Evolutionary conservation across 2,888 invertebrate species (phyloP), one percentile per base, ranked within the genome.

Genomic region (Tinea pellionella): DNA sequence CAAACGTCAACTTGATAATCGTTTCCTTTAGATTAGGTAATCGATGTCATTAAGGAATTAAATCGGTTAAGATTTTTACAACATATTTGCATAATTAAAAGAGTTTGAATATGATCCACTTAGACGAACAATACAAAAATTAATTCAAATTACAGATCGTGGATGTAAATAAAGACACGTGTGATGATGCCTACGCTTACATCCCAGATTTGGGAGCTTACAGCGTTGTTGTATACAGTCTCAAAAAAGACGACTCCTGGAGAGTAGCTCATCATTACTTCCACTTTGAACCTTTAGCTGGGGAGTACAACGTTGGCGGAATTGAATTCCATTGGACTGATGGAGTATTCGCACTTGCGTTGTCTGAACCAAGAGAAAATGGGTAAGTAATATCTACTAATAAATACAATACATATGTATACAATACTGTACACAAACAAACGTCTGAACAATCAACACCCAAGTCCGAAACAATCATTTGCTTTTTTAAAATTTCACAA

Each of bases 301-400:
- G 95, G 1, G 90, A 93, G 65, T 93, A 92, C 75, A 92, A 92
- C 66, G 90, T 95, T 12, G 92, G 91, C 51, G 94, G 94, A 4
- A 89, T 94, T 18, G 90, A 92, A 71, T 95, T 95, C 89, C 95
- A 95, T 72, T 95, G 94, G 95, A 93, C 93, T 0, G 95, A 95
- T 72, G 95, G 95, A 0, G 89, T 95, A 0, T 94, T 95, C 67
- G 93, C 92, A 13, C 71, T 95, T 64, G 93, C 94, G 1, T 78
- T 94, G 15, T 92, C 91, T 0, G 89, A 89, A 32, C 83, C 86
- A 0, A 86, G 89, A 63, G 78, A 82, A 6, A 89, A 91, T 66
- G 89, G 90, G 89, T 89, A 65, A 75, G 78, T 67, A 24, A 24
- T 24, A 24, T 6, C 2, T 24, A 56, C n/a, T n/a, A n/a, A n/a